Evolutionary conservation across 2,888 invertebrate species (phyloP), one percentile per base, ranked within the genome.

Genomic region (Epistrophe eligans): DNA sequence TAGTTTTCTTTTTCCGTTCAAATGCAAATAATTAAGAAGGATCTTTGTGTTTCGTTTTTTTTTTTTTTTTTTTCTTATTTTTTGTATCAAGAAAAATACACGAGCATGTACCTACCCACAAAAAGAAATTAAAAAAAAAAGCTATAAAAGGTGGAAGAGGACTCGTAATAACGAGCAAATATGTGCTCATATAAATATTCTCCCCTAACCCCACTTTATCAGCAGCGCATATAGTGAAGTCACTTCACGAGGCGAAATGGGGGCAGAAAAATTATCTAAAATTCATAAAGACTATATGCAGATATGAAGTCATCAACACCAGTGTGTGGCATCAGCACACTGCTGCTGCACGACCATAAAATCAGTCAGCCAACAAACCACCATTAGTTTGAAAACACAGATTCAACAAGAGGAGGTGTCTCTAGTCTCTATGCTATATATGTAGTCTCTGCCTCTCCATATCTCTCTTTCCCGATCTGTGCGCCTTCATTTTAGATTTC

Each of bases 21-120:
- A 70, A 74, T 85, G 77, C 85, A 85, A 85, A 85, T 85, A 85
- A 85, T 81, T 85, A 85, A 85, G 81, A 81, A 81, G 84, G 81
- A 81, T 80, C 76, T 62, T 48, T 45, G 48, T 55, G 35, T 17
- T 8, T 57, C 17, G 0, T 58, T 38, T 38, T n/a, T n/a, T n/a
- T n/a, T n/a, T n/a, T n/a, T n/a, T n/a, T n/a, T n/a, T n/a, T n/a
- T n/a, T n/a, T n/a, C n/a, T n/a, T n/a, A n/a, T 67, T 67, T 24
- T 38, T 48, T 35, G 24, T 28, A 55, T 48, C 8, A 40, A 19
- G 8, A 58, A 50, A 60, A 32, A 35, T 35, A 35, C 35, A 35
- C 35, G 8, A 35, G 35, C 32, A 19, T 50, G 40, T 40, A 62
- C 50, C 28, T 11, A 38, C 32, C 24, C 24, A 24, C 24, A 24